Base-by-base conservation (phyloP, 1,140 invertebrate genomes). In the Dermatophagoides farinae region DNA sequence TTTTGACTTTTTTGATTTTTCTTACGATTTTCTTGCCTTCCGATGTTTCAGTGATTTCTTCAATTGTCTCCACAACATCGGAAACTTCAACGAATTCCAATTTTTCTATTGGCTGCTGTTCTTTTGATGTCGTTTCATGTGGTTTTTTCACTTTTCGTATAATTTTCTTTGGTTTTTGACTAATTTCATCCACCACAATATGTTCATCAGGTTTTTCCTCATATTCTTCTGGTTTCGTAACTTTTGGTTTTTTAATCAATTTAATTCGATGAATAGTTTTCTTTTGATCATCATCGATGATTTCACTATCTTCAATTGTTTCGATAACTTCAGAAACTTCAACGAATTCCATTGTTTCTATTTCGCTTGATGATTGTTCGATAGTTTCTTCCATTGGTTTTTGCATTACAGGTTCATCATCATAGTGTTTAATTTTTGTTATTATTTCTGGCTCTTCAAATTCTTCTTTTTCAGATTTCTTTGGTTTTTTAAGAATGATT, bases 21-120 rank as follows among this genome's bases (percentile, higher is more conserved):
- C 8, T 2, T 4, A 31, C 31, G 8, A 31, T 31, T 31, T 31
- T 31, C 31, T 31, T 31, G 8, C 31, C 31, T 31, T 31, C 31
- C 2, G 31, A 8, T 4, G 31, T 31, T 31, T 31, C 31, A 4
- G 2, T 8, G 8, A 31, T 31, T 18, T 71, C 67, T 39, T 43
- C 23, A 6, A 22, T 31, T 4, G 68, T 60, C 43, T 76, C 69
- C 61, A 76, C 72, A 64, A 72, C 70, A 71, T 74, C 71, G 54
- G 31, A 31, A 31, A 31, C 31, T 31, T 31, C 31, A 8, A 31
- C 31, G 8, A 31, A 31, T 31, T 31, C 31, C 8, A 31, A n/a
- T n/a, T n/a, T n/a, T n/a, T n/a, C n/a, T n/a, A n/a, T n/a, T n/a
- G n/a, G n/a, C n/a, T n/a, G n/a, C n/a, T n/a, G n/a, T n/a, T n/a